Evolutionary conservation across 35 echinoderm and acorn worm genomes (phyloP).

Genomic region (Nesometra sesokonis): DNA sequence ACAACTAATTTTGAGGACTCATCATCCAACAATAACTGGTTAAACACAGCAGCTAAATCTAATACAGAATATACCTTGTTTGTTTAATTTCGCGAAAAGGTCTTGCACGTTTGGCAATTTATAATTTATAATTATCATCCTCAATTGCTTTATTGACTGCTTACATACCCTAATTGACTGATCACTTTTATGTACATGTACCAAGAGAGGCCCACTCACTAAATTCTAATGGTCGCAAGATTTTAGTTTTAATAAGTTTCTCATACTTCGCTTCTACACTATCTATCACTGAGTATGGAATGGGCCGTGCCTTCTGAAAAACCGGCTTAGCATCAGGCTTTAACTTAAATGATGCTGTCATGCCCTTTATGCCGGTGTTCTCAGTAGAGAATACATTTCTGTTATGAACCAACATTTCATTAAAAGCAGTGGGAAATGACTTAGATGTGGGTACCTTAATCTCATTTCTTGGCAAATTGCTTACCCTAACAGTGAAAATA

Average conservation of each 20-base stretch:
- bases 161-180: slow-evolving; percentile 18
- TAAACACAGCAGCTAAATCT: slow-evolving; percentile 17
- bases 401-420: neutral
- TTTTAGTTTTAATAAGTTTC: neutral
- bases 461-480: neutral
- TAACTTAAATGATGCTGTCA: neutral
- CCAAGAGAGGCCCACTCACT: too few species aligned
- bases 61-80: slow-evolving; percentile 6
- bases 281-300: too few species aligned
- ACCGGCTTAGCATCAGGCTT: too few species aligned
- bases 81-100: slow-evolving; percentile 5
- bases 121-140: too few species aligned
- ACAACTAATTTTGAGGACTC: slow-evolving; percentile 6
- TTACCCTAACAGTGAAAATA: slow-evolving; percentile 13
- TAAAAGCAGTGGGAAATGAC: neutral
- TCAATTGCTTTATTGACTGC: slow-evolving; percentile 17
- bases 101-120: slow-evolving; percentile 18
- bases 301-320: too few species aligned
- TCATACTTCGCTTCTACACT: too few species aligned
- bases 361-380: neutral
- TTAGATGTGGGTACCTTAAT: neutral
- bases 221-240: neutral
- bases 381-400: neutral
- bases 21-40: neutral
- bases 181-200: slow-evolving; percentile 12